phyloP scores from a whole-genome alignment of 2,113 vertebrate species.

The Phyllostomus discolor region DNA sequence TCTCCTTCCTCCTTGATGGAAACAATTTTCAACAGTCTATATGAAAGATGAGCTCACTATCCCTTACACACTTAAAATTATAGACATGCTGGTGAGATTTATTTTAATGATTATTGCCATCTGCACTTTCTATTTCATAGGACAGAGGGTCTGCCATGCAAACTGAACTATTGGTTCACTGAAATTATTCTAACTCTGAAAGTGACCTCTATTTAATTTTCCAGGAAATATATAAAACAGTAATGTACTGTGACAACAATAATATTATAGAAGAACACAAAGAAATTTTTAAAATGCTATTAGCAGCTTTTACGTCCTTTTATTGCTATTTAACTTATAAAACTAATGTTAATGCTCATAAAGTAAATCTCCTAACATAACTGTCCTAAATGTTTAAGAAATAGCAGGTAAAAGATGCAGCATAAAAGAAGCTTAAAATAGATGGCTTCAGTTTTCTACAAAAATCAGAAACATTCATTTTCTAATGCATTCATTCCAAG shows the following conservation, averaged over 20 bases:
- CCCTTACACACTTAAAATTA: conserved; percentile 20
- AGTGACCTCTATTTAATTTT: conserved; percentile 37
- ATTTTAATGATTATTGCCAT: conserved; percentile 47
- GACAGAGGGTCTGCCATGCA: not conserved
- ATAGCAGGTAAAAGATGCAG: not conserved
- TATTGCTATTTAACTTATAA: conserved; percentile 8
- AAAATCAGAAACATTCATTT: not conserved
- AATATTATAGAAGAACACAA: not conserved
- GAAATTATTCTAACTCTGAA: conserved; percentile 26
- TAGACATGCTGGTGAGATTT: conserved; percentile 31
- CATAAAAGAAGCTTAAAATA: not conserved
- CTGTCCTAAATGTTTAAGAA: conserved; percentile 3
- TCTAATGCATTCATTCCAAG: conserved; percentile 19
- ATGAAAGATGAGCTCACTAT: conserved; percentile 33
- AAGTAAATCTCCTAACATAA: not conserved
- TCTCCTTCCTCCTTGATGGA: conserved; percentile 30
- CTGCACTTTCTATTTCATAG: not conserved
- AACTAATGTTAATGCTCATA: not conserved
- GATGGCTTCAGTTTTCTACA: not conserved
- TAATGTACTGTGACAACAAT: not conserved
- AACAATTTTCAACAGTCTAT: conserved; percentile 36
- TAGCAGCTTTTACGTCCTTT: not conserved
- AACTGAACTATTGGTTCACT: not conserved
- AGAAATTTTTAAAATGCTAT: not conserved
- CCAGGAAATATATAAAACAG: not conserved